Evolutionary conservation across 2,888 invertebrate genomes (phyloP), one percentile per base, ranked within the genome.

Genomic region (Cepaea hortensis): DNA sequence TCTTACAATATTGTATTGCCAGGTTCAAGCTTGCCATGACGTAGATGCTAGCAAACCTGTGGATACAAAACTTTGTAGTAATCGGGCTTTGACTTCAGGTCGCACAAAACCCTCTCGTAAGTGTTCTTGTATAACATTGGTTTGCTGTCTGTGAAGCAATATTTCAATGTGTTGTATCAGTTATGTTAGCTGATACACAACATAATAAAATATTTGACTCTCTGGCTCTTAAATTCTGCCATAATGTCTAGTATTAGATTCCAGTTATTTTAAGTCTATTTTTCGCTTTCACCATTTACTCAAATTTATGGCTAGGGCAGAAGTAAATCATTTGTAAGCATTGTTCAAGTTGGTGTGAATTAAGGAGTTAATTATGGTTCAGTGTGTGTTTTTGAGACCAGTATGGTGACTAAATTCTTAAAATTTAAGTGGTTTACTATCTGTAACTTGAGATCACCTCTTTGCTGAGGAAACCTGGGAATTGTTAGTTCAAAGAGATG

Each of bases 61-160:
- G 13, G 87, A 87, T 50, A 92, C 90, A 7, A 92, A 92, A 82
- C 89, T 91, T 61, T 95, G 95, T 90, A 95, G 95, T 88, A 92
- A 92, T 76, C 72, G 93, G 76, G 94, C 94, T 11, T 92, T 95
- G 62, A 93, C 93, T 46, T 91, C 92, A 46, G 93, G 92, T 5
- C 90, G 94, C 81, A 95, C 95, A n/a, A 86, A 91, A 35, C 91
- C 93, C 9, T 88, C 91, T 55, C 87, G 96, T 96, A 90, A 94
- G 95, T 61, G n/a, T 4, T 48, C 55, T 11, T 55, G 55, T 55
- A 11, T 11, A 55, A 55, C 6, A 6, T 55, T 6, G 6, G 6
- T 55, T 55, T 55, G 55, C 7, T 55, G 55, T 55, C 55, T 55
- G 6, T 55, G 55, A 55, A 55, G 11, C 55, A 55, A 55, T 55